Conservation (phyloP, 2,113 vertebrate species). For the Heptranchias perlo region DNA sequence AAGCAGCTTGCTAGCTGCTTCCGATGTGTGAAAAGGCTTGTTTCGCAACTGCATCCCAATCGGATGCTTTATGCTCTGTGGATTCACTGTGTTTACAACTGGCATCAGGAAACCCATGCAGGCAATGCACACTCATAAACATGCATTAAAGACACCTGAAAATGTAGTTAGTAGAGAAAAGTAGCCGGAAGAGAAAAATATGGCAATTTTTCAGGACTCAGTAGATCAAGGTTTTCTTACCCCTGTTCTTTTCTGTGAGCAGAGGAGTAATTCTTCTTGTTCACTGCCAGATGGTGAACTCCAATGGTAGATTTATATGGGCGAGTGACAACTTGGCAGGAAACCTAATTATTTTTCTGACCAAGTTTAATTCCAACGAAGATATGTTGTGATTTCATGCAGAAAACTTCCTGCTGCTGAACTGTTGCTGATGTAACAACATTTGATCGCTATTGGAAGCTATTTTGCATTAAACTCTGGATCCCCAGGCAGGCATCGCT, state of each 20-base stretch:
- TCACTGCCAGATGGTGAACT: neutral
- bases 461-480: neutral
- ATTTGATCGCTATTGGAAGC: neutral
- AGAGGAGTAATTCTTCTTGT: neutral
- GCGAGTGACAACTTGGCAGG: neutral
- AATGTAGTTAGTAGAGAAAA: neutral
- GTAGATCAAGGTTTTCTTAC: neutral
- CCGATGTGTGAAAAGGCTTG: no score
- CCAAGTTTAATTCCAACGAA: neutral
- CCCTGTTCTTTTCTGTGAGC: neutral
- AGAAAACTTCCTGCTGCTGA: neutral
- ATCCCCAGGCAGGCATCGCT: neutral
- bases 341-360: neutral
- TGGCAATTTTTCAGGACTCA: neutral
- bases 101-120: neutral
- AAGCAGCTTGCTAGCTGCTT: no score
- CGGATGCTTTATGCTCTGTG: no score
- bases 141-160: neutral
- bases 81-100: neutral
- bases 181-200: neutral
- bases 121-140: neutral
- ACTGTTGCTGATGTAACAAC: neutral
- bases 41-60: no score
- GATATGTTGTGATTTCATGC: neutral
- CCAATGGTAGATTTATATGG: neutral